Base-by-base conservation (phyloP, 2,113 vertebrate species). In the Sturnus vulgaris region DNA sequence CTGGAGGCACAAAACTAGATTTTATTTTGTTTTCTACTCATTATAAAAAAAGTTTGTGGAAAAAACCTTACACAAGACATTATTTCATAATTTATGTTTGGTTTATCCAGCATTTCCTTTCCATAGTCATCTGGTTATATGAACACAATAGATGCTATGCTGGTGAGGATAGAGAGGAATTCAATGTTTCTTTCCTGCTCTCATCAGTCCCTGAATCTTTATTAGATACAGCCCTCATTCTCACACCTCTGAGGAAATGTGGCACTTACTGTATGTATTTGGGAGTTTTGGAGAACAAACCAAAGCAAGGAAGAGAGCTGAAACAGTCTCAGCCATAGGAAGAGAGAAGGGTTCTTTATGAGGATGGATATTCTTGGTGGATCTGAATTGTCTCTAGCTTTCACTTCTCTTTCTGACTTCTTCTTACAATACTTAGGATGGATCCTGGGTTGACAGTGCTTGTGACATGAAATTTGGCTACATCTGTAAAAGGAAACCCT, bases 401-500 rank as follows among this genome's bases (percentile, higher is more conserved):
- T 92, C 39, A 60, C 10, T 82, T 40, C 16, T 47, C 15, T 80
- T 40, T 86, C 18, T 88, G 8, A 5, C 91, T 71, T 89, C 28
- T 78, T 70, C 35, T 87, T 56, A 30, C 13, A 15, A 21, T 61
- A 14, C 8, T 40, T 82, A 99, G 99, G 98, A 98, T 49, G 99
- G 98, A 17, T 98, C 90, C 66, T 99, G 99, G 99, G 98, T 98
- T 28, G 99, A 99, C 94, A 93, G 97, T 50, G 72, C 97, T 56
- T 99, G 99, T 92, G 99, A 99, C 91, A 97, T 57, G 9, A 92
- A 97, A 23, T 95, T 97, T 9, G 98, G 98, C 22, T 99, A 99
- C 75, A 92, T 99, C 68, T 99, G 99, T 88, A 99, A 99, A 97
- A 98, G 97, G 92, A 98, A 98, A 82, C 98, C 98, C 18, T 98